phyloP scores from a whole-genome alignment of 2,888 invertebrate genomes.

The Xestoiulus laeticollis region DNA sequence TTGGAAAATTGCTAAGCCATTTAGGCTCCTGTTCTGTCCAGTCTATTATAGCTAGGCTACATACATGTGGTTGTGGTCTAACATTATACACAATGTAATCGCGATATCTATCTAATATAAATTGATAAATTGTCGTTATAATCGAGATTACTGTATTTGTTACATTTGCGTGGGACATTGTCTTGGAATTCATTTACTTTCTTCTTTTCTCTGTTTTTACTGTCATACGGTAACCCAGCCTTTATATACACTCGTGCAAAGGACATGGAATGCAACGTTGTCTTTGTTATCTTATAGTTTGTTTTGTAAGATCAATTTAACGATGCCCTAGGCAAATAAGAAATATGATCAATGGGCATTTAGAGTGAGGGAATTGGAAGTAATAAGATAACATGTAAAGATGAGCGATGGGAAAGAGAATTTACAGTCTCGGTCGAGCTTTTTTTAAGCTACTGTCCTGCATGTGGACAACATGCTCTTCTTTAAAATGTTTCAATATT shows the following conservation, averaged over 20 bases:
- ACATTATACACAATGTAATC: too few relatives aligned
- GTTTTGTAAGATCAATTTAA: neutral
- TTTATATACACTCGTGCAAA: too few relatives aligned
- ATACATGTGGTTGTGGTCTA: too few relatives aligned
- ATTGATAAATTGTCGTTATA: too few relatives aligned
- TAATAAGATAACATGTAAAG: neutral
- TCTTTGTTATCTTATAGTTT: slow-evolving; percentile 3
- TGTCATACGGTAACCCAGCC: too few relatives aligned
- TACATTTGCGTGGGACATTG: too few relatives aligned
- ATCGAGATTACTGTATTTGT: too few relatives aligned
- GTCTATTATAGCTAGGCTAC: too few relatives aligned
- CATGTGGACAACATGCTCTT: too few relatives aligned
- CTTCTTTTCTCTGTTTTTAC: neutral
- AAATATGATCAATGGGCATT: neutral
- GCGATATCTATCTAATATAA: neutral
- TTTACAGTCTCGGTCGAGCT: neutral
- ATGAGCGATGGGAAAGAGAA: neutral
- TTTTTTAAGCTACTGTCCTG: neutral
- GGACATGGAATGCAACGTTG: neutral
- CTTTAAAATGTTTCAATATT: neutral
- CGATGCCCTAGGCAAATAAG: neutral
- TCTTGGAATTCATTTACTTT: neutral
- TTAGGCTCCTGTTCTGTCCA: neutral
- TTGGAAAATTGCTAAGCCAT: neutral
- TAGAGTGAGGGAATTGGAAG: neutral